A percentile compares a stretch with the other conserved stretches of the same genome.
These are phyloP conservation scores for Chloroclystis v-ata DNA, from an alignment of 2,888 invertebrate species.

Conservation along the genomic window DNA sequence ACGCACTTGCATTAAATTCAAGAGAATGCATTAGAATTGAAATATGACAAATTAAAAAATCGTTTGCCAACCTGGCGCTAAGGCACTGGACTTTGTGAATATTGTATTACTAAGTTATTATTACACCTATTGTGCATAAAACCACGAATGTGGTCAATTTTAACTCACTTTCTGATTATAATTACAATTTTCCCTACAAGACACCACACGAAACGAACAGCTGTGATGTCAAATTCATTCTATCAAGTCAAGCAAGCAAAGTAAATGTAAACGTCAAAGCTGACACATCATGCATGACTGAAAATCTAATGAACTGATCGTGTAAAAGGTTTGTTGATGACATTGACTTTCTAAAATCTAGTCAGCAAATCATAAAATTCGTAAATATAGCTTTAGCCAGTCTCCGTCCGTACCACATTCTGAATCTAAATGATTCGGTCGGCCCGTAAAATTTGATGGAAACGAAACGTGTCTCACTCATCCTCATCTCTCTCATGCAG, in stretches of 20 bases:
- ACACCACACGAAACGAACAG: constrained; percentile 73
- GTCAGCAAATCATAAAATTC: no score
- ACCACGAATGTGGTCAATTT: constrained; percentile 42
- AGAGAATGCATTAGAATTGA: constrained; percentile 61
- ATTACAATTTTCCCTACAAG: constrained; percentile 65
- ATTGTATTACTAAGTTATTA: constrained; percentile 29
- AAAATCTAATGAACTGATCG: no score
- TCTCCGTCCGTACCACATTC: no score
- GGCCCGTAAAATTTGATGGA: no score
- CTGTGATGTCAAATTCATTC: constrained; percentile 65
- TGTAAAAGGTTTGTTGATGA: no score
- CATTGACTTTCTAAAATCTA: no score
- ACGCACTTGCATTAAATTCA: constrained; percentile 52
- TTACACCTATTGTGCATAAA: constrained; percentile 37
- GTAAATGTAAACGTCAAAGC: background rate
- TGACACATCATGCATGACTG: no score
- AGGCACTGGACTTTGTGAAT: constrained; percentile 37
- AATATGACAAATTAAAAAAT: constrained; percentile 56
- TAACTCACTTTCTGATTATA: constrained; percentile 68
- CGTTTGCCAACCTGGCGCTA: constrained; percentile 48
- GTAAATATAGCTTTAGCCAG: background rate
- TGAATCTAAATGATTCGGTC: no score
- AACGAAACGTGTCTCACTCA: background rate
- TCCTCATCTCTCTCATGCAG: background rate
- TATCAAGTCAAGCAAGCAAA: background rate